Percentiles rank a stretch among this genome's conserved stretches.
Conservation (phyloP, 2,797 vertebrate species). For the Dendrocincla fuliginosa region DNA sequence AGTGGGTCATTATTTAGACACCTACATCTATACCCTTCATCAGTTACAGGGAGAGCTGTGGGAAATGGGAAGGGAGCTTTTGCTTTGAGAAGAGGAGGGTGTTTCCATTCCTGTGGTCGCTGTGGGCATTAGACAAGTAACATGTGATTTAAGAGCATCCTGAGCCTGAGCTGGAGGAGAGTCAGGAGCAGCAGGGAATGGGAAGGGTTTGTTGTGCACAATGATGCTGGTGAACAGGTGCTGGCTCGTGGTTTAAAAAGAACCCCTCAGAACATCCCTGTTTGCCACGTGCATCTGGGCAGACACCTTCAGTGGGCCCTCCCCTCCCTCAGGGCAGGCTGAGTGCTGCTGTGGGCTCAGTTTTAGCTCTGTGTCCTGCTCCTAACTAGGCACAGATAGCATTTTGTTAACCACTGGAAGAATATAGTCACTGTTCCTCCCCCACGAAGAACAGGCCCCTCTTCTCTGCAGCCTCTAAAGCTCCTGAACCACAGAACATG, state of each 20-base stretch:
- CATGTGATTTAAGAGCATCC: neutral
- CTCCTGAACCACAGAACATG: neutral
- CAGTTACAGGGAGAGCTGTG: neutral
- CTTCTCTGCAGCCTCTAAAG: neutral
- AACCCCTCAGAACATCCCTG: neutral
- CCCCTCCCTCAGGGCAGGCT: neutral
- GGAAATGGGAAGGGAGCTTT: neutral
- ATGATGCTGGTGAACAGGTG: neutral
- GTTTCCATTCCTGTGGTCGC: neutral
- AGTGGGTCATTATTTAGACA: neutral
- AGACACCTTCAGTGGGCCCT: neutral
- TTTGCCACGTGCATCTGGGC: neutral
- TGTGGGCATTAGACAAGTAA: neutral
- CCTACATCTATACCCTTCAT: neutral
- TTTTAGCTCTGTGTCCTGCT: neutral
- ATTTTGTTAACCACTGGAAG: neutral
- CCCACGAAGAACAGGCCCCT: neutral
- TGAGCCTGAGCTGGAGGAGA: neutral
- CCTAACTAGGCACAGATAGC: fast-evolving
- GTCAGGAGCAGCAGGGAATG: neutral
- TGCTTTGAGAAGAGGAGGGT: neutral
- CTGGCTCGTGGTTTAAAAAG: neutral
- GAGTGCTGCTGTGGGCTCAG: neutral
- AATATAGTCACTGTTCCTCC: neutral
- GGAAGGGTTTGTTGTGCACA: neutral